Evolutionary conservation across 2,113 vertebrate species (phyloP).

Genomic region (Catharus fuscescens): DNA sequence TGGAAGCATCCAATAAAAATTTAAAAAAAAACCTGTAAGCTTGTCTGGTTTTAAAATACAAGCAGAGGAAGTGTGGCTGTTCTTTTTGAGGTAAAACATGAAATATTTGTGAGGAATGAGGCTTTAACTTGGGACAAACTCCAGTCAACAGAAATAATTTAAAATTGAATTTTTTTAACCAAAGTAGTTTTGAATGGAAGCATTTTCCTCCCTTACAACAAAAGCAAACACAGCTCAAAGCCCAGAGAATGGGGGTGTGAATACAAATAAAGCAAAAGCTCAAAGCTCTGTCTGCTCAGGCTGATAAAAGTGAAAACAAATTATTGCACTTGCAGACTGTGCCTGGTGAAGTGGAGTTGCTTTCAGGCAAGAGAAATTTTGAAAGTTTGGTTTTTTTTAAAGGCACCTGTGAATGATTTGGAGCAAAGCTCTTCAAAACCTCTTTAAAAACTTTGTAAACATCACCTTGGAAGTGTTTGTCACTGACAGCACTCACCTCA

Average conservation of each 20-base stretch:
- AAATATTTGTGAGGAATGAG: neutral
- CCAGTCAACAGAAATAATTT: neutral
- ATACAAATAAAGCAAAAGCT: neutral
- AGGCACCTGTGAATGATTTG: fast-evolving
- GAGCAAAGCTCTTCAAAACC: neutral
- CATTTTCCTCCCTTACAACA: neutral
- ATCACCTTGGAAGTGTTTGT: fast-evolving
- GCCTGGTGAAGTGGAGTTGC: neutral
- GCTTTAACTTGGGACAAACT: neutral
- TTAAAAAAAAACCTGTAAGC: neutral
- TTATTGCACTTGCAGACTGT: neutral
- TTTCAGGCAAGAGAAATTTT: neutral
- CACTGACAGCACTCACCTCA: neutral
- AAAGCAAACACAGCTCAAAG: neutral
- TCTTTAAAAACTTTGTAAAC: neutral
- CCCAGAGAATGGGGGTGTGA: neutral
- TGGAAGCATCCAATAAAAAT: conserved; percentile 59
- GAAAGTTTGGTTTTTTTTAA: neutral
- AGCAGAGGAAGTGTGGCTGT: neutral
- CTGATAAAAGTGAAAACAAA: neutral
- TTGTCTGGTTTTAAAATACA: neutral
- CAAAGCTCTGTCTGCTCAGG: neutral
- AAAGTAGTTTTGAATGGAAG: neutral
- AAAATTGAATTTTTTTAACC: neutral
- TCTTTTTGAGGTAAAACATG: neutral